Conservation (phyloP, 2,888 invertebrate species). For the Agonopterix subpropinquella region DNA sequence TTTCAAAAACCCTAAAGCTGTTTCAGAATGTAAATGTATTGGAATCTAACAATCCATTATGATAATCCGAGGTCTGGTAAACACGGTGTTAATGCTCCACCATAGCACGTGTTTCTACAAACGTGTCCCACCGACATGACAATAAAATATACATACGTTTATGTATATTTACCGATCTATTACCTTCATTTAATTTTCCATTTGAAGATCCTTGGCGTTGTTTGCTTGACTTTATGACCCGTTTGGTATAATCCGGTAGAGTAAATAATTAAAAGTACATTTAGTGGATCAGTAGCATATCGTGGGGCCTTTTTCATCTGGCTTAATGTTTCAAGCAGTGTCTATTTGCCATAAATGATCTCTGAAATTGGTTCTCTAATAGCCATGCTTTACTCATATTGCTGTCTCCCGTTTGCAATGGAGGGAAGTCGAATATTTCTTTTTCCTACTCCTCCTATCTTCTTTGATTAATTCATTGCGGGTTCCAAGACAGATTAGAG, state of each 20-base stretch:
- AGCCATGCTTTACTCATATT: too few species aligned
- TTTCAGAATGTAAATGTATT: not conserved
- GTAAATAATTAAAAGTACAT: too few species aligned
- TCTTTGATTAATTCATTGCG: too few species aligned
- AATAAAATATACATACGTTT: slow-evolving; percentile 1
- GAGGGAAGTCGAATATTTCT: too few species aligned
- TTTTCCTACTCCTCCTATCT: too few species aligned
- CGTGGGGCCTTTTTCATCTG: too few species aligned
- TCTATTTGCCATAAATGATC: too few species aligned
- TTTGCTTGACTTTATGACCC: not conserved
- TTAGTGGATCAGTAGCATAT: too few species aligned
- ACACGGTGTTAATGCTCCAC: not conserved
- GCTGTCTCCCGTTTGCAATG: too few species aligned
- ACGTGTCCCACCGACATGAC: slow-evolving; percentile 1
- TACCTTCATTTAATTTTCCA: slow-evolving; percentile 4
- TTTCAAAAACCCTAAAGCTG: not conserved
- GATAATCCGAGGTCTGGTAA: slow-evolving; percentile 1
- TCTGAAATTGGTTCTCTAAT: too few species aligned
- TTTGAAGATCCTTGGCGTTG: slow-evolving; percentile 1
- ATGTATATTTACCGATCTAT: slow-evolving; percentile 2
- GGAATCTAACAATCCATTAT: not conserved
- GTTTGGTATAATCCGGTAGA: not conserved
- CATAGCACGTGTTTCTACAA: slow-evolving; percentile 3
- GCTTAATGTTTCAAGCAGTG: too few species aligned
- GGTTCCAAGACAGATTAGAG: too few species aligned